phyloP scores from a whole-genome alignment of 2,797 vertebrate species.

The Arctocebus calabarensis region DNA sequence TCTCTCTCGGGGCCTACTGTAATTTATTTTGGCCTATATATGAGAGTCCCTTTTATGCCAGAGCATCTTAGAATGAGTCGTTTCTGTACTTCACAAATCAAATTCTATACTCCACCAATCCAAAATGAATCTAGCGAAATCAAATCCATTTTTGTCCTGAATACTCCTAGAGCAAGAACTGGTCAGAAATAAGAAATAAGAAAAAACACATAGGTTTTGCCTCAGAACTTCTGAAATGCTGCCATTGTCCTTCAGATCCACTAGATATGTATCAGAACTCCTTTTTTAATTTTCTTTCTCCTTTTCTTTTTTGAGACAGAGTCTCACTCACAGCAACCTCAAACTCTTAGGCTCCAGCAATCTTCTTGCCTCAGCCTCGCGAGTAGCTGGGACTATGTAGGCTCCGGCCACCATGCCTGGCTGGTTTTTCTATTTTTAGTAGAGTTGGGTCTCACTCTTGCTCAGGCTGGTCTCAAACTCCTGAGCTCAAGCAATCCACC shows the following conservation, averaged over 20 bases:
- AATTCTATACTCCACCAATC: background rate
- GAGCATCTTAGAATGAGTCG: background rate
- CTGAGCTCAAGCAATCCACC: too few species aligned
- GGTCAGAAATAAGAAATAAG: constrained; percentile 3
- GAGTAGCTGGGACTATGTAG: too few species aligned
- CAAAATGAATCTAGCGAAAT: background rate
- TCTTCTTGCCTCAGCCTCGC: too few species aligned
- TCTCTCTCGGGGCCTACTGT: background rate
- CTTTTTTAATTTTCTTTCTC: background rate
- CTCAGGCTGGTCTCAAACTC: too few species aligned
- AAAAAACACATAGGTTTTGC: background rate
- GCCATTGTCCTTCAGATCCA: background rate
- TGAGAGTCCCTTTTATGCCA: background rate
- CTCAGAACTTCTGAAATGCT: background rate
- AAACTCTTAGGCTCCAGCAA: too few species aligned
- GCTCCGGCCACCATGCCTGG: too few species aligned
- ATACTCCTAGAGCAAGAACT: background rate
- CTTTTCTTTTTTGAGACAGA: too few species aligned
- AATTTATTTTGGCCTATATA: background rate
- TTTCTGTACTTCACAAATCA: constrained; percentile 39
- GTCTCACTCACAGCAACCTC: too few species aligned
- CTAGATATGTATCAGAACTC: background rate
- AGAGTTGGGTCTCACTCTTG: too few species aligned
- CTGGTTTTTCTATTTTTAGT: too few species aligned
- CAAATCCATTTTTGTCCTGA: background rate